Base-by-base conservation (phyloP, 2,888 invertebrate species). In the Acrocyrtus sp. region DNA sequence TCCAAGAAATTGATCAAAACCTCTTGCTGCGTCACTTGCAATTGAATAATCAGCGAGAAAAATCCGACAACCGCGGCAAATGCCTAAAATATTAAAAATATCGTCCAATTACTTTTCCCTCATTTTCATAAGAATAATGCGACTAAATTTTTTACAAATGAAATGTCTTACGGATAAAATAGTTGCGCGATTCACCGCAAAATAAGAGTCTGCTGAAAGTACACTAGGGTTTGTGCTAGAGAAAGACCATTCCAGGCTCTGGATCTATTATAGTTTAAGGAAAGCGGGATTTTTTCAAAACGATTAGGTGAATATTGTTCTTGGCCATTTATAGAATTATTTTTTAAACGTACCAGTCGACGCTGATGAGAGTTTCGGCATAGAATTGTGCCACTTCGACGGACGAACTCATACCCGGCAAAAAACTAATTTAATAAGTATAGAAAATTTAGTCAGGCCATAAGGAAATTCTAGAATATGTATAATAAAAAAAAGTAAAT, bases 181-280 rank as follows among this genome's bases (percentile, higher is more conserved):
- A 12, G 34, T 34, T 5, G 21, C 27, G 5, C 76, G 65, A 48
- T 60, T 45, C 19, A 76, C 51, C 12, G 70, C 19, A 51, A 70
- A 76, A 21, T 58, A 69, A 3, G 54, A 39, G 5, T 50, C 60
- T 2, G 72, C 76, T 1, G 74, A 70, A 2, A 76, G 48, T 10
- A 70, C 54, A n/a, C 56, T 67, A 5, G 70, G 65, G 29, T 67
- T 48, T 15, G 76, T 67, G 22, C 65, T 66, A 15, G 76, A 74
- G 34, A 76, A 67, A 15, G 70, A 70, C 76, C 76, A 76, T 41
- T 74, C 61, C 19, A 76, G 53, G 41, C 76, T 76, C 54, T 76
- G 76, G 29, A 76, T 70, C 76, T 76, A 27, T 29, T 45, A n/a
- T n/a, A n/a, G n/a, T n/a, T n/a, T n/a, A n/a, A n/a, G n/a, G n/a